Evolutionary conservation across 2,888 invertebrate genomes (phyloP).

Genomic region (Agrochola macilenta): DNA sequence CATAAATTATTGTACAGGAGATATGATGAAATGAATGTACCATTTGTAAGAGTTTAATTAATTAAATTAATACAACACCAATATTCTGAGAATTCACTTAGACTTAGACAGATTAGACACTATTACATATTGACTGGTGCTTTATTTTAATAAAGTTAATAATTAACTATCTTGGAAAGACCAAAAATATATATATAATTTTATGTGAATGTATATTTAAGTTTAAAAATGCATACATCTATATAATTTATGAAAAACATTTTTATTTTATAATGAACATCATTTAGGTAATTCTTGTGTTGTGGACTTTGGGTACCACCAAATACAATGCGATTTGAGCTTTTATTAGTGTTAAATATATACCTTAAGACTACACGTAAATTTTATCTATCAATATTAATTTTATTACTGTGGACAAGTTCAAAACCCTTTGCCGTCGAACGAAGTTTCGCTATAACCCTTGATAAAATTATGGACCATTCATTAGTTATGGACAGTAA

Average conservation of each 20-base stretch:
- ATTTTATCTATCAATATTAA: constrained; percentile 9
- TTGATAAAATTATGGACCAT: background rate
- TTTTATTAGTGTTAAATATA: constrained; percentile 51
- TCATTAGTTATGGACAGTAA: background rate
- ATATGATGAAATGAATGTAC: constrained; percentile 32
- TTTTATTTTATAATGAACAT: constrained; percentile 54
- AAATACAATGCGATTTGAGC: constrained; percentile 52
- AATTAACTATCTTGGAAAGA: constrained; percentile 23
- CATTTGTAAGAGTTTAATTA: background rate
- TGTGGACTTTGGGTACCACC: constrained; percentile 40
- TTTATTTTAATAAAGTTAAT: constrained; percentile 12
- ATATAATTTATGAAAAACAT: constrained; percentile 39
- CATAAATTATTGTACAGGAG: constrained; percentile 53
- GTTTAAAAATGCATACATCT: constrained; percentile 48
- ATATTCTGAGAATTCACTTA: constrained; percentile 16
- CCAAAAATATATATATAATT: background rate
- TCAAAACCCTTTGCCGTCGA: constrained; percentile 6
- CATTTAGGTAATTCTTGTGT: constrained; percentile 45
- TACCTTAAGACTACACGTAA: constrained; percentile 69
- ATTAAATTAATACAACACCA: constrained; percentile 10
- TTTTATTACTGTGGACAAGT: constrained; percentile 7
- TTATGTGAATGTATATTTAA: constrained; percentile 36
- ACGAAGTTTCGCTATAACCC: background rate
- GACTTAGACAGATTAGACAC: constrained; percentile 1
- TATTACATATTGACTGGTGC: constrained; percentile 25